Base-by-base conservation (phyloP, 2,888 invertebrate genomes). In the Siphlonurus alternatus region DNA sequence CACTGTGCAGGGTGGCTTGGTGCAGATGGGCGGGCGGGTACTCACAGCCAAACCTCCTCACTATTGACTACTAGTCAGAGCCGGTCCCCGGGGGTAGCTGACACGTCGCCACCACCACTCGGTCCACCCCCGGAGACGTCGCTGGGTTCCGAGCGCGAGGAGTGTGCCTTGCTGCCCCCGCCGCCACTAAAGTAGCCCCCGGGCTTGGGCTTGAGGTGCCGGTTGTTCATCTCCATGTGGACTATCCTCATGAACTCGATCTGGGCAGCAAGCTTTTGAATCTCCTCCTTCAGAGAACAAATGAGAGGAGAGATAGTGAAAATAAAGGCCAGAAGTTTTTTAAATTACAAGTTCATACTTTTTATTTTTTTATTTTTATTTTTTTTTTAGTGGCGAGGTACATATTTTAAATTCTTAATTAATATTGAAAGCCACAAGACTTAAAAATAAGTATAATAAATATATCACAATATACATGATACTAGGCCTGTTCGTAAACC, bases 201-300 rank as follows among this genome's bases (percentile, higher is more conserved):
- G 1, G 85, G 83, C 69, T 89, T 87, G 66, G 90, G 90, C 71
- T 90, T 88, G 69, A 93, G 77, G 75, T 93, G 93, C 3, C 92
- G 81, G 76, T 93, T 93, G 78, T 93, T 89, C 80, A 90, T 86
- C 76, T 92, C 90, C 93, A 93, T 93, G 72, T 92, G 89, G 22
- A 93, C 91, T 75, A 92, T 92, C 78, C 91, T 91, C 90, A 93
- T 91, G 76, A 90, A 90, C 75, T 93, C 93, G 70, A 93, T 92
- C 76, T 93, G 92, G 23, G 90, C 89, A 0, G 93, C 93, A 68
- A 93, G 77, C 74, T 92, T 93, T 72, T 93, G 93, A 38, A 93
- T 87, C 77, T 93, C 92, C 74, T 93, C 93, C 90, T 91, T 74
- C 2, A 74, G 73, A 67, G 23, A 51, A 51, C n/a, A n/a, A n/a